These are phyloP conservation scores for Tachina fera DNA, from an alignment of 2,888 invertebrate genomes.

Conservation along the genomic window DNA sequence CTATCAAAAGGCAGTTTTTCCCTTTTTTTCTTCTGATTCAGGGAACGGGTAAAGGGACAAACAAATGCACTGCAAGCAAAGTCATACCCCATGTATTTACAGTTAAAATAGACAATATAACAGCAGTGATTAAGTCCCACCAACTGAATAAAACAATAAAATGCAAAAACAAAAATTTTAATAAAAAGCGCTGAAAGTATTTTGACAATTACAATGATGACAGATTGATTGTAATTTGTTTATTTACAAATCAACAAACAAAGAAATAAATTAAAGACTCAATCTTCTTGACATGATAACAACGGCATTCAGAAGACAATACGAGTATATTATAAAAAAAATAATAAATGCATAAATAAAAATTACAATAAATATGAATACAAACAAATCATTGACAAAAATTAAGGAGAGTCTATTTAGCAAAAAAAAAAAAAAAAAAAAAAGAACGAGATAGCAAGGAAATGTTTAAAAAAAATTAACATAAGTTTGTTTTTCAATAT, in stretches of 20 bases:
- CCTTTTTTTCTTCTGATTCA: not conserved
- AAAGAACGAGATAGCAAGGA: constrained; percentile 15
- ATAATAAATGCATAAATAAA: not conserved
- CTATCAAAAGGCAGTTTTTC: constrained; percentile 15
- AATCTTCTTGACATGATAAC: constrained; percentile 55
- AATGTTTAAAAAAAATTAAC: not conserved
- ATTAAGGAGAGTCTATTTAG: constrained; percentile 48
- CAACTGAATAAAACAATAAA: constrained; percentile 55
- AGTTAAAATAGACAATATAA: constrained; percentile 11
- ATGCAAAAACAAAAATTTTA: not conserved
- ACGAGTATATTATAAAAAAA: constrained; percentile 12
- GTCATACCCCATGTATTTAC: constrained; percentile 1
- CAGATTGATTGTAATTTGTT: constrained; percentile 68
- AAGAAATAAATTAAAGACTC: constrained; percentile 27
- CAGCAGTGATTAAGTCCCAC: constrained; percentile 58
- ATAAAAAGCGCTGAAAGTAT: constrained; percentile 48
- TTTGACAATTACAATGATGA: constrained; percentile 70
- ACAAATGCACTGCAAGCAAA: not conserved
- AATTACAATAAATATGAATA: not conserved
- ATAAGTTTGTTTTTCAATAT: not conserved
- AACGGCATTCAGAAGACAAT: constrained; percentile 39
- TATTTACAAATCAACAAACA: constrained; percentile 55
- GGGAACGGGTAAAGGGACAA: not conserved
- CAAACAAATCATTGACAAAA: constrained; percentile 34
- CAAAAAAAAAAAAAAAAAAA: constrained; percentile 1